Conservation (phyloP, 2,888 invertebrate species). For the Cryptocheilus praepositus region DNA sequence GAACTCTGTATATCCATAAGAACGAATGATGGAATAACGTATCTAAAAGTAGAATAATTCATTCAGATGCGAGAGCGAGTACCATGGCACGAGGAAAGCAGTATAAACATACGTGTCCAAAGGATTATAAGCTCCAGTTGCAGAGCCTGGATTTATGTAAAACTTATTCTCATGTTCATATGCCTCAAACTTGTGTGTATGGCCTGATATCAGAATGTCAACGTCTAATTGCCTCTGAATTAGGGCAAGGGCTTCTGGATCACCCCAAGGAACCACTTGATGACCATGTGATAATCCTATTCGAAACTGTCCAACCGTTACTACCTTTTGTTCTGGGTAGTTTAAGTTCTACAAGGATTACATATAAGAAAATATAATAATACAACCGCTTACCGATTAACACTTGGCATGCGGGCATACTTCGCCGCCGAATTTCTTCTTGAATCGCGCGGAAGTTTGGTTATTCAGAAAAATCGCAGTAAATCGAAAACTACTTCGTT, state of each 20-base stretch:
- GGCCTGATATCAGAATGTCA: constrained; percentile 98
- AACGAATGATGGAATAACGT: constrained; percentile 96
- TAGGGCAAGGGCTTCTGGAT: constrained; percentile 93
- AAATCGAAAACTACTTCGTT: too few relatives aligned
- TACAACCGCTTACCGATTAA: too few relatives aligned
- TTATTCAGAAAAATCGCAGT: too few relatives aligned
- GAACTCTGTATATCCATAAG: constrained; percentile 99
- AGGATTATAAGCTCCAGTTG: constrained; percentile 97
- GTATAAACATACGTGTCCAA: constrained; percentile 84
- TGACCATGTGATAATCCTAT: constrained; percentile 99
- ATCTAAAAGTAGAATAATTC: constrained; percentile 77
- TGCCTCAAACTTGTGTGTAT: constrained; percentile 98
- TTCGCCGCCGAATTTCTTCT: too few relatives aligned
- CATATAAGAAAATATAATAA: neutral
- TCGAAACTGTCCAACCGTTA: constrained; percentile 98
- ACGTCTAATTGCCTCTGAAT: constrained; percentile 98
- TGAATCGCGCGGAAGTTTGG: too few relatives aligned
- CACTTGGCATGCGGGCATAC: too few relatives aligned
- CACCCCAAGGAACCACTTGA: constrained; percentile 98
- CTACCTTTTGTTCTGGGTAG: constrained; percentile 98
- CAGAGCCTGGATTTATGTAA: constrained; percentile 99
- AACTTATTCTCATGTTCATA: constrained; percentile 99
- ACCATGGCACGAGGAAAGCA: neutral
- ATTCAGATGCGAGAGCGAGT: too few relatives aligned
- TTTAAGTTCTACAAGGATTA: constrained; percentile 83